Evolutionary conservation across 2,888 invertebrate species (phyloP).

Genomic region (Tachina fera): DNA sequence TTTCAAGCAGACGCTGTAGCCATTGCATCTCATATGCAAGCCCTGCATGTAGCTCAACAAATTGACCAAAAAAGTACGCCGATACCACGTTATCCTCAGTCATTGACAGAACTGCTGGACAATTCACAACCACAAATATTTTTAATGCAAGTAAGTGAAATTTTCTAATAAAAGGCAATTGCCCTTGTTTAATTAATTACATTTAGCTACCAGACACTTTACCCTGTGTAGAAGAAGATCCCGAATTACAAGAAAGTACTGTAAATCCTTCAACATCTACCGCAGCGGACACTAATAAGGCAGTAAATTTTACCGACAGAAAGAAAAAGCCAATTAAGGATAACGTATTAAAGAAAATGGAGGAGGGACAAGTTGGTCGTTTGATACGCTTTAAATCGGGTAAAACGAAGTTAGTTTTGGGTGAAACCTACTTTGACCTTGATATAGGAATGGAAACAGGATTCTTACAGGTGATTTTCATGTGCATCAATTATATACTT

Average conservation of each 20-base stretch:
- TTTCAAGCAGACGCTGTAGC: slow-evolving; percentile 64
- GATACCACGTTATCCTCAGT: slow-evolving; percentile 77
- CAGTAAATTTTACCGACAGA: slow-evolving; percentile 10
- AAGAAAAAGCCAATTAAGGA: slow-evolving; percentile 55
- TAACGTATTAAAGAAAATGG: slow-evolving; percentile 78
- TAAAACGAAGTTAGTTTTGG: slow-evolving; percentile 84
- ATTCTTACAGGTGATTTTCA: slow-evolving; percentile 83
- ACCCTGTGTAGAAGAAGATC: slow-evolving; percentile 75
- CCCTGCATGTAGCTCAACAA: slow-evolving; percentile 74
- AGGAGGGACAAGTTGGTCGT: slow-evolving; percentile 86
- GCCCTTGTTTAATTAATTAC: neutral
- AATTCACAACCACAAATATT: slow-evolving; percentile 78
- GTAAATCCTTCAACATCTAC: slow-evolving; percentile 36
- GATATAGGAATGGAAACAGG: slow-evolving; percentile 85
- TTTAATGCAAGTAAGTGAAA: slow-evolving; percentile 78
- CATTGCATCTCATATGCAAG: slow-evolving; percentile 76
- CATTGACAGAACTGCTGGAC: slow-evolving; percentile 77
- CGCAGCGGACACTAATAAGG: slow-evolving; percentile 19
- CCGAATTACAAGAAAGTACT: slow-evolving; percentile 55
- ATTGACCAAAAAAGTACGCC: slow-evolving; percentile 59
- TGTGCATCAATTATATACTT: neutral
- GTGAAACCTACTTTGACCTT: slow-evolving; percentile 85
- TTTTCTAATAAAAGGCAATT: neutral
- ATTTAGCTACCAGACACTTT: slow-evolving; percentile 79
- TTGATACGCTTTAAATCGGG: slow-evolving; percentile 85